phyloP scores from a whole-genome alignment of 1,140 invertebrate genomes.

The Philaenus spumarius region DNA sequence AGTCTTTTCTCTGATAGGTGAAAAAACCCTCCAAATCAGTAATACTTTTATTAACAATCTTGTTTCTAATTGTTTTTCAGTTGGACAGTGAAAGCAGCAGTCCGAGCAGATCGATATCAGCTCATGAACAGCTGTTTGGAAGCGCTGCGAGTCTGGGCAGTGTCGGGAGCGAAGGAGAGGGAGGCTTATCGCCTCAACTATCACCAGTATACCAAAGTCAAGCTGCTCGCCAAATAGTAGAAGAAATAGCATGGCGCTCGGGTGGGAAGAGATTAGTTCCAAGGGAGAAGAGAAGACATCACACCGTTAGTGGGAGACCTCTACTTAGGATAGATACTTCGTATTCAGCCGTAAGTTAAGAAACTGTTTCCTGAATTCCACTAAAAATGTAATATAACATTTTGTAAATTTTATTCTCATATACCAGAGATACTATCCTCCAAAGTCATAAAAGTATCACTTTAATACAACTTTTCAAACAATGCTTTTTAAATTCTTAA shows the following conservation, averaged over 20 bases:
- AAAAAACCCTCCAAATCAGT: background rate
- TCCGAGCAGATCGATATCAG: conserved; percentile 17
- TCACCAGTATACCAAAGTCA: conserved; percentile 72
- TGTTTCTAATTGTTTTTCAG: conserved; percentile 23
- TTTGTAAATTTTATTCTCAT: too few species aligned
- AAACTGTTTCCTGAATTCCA: background rate
- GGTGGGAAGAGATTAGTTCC: conserved; percentile 54
- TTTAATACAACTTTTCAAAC: too few species aligned
- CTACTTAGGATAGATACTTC: conserved; percentile 18
- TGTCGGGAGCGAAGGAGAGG: conserved; percentile 23
- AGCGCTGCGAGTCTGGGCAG: conserved; percentile 11
- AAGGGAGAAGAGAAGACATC: conserved; percentile 73
- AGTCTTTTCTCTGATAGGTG: background rate
- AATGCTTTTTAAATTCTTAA: too few species aligned
- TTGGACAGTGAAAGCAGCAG: conserved; percentile 27
- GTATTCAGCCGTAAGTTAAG: conserved; percentile 16
- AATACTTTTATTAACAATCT: too few species aligned
- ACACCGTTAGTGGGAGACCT: conserved; percentile 62
- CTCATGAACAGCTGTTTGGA: conserved; percentile 42
- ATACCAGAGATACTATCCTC: too few species aligned
- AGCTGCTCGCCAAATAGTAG: conserved; percentile 74
- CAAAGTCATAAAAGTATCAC: too few species aligned
- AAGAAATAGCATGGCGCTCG: conserved; percentile 61
- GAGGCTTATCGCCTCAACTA: conserved; percentile 25
- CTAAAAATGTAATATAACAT: too few species aligned